These are phyloP conservation scores for Gracilinanus agilis DNA, from an alignment of 2,113 vertebrate species.

Conservation along the genomic window DNA sequence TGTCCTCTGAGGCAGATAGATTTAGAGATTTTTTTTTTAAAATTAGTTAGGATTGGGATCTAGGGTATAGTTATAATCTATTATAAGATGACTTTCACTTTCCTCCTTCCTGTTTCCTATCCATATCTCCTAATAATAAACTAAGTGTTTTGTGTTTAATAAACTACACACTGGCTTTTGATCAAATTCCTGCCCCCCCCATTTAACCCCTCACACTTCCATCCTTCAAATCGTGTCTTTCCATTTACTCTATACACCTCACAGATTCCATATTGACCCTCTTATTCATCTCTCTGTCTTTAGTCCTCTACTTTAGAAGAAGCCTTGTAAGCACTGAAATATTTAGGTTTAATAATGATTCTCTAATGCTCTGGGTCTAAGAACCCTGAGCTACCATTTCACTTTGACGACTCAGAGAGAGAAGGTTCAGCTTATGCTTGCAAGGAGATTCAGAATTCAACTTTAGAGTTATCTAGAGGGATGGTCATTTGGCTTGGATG, in stretches of 20 bases:
- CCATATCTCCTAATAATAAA: too few species aligned
- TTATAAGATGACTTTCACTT: too few species aligned
- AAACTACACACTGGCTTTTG: too few species aligned
- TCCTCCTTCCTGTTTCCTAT: too few species aligned
- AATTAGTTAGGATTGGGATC: too few species aligned
- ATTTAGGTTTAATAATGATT: background rate
- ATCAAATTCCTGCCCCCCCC: too few species aligned
- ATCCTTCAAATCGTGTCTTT: background rate
- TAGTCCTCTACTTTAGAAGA: background rate
- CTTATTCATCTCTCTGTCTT: background rate
- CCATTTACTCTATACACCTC: background rate
- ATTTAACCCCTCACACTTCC: background rate
- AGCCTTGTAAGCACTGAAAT: background rate
- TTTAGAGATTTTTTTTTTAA: too few species aligned
- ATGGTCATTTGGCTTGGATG: background rate
- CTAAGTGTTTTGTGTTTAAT: too few species aligned
- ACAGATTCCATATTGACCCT: background rate
- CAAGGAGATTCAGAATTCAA: background rate
- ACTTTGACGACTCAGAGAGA: background rate
- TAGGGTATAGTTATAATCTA: too few species aligned
- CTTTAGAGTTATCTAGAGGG: background rate
- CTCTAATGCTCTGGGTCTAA: too few species aligned
- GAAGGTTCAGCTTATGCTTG: background rate
- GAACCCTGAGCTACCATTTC: background rate
- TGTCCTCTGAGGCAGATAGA: too few species aligned